phyloP scores from a whole-genome alignment of 2,113 vertebrate genomes.

The Cygnus buccinator region DNA sequence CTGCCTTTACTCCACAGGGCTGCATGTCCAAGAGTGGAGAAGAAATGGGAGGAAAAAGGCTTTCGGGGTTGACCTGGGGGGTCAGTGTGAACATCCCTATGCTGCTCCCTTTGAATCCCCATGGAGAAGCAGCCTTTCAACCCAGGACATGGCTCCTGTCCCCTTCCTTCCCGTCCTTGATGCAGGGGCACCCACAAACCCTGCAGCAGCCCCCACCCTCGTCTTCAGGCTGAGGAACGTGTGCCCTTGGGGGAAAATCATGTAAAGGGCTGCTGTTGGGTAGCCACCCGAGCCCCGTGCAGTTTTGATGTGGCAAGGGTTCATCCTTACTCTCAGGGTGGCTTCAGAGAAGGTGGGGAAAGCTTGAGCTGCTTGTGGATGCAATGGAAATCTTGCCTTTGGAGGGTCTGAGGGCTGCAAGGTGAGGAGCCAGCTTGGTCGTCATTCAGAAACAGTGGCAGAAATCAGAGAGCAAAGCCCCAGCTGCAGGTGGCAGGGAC shows the following conservation, averaged over 20 bases:
- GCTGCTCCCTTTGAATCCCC: background rate
- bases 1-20: background rate
- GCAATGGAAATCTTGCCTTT: background rate
- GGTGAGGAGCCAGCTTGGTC: background rate
- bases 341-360: fast-evolving
- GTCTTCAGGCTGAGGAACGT: background rate
- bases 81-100: background rate
- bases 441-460: background rate
- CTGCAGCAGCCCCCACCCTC: background rate
- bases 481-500: background rate
- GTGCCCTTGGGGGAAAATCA: background rate
- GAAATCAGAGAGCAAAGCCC: background rate
- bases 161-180: background rate
- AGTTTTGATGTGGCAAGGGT: fast-evolving
- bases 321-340: background rate
- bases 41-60: background rate
- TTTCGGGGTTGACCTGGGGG: background rate
- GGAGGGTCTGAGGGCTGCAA: background rate
- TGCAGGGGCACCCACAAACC: background rate
- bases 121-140: background rate
- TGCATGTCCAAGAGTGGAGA: fast-evolving
- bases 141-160: background rate
- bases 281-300: background rate
- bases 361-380: background rate
- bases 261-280: background rate